These are phyloP conservation scores for Leptocoma aspasia DNA, from an alignment of 2,113 vertebrate genomes.

Conservation along the genomic window DNA sequence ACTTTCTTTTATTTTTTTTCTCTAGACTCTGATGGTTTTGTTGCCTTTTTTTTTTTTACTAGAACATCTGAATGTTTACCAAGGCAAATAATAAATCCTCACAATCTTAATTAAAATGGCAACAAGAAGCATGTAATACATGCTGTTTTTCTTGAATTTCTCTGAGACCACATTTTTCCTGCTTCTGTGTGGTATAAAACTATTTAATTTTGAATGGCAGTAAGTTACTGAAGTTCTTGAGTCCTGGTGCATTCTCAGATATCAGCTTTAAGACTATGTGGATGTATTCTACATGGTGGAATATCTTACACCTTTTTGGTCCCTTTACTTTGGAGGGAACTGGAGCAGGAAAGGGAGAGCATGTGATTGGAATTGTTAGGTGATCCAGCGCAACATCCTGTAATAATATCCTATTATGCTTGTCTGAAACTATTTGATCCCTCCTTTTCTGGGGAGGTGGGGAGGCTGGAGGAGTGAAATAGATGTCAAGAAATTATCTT, in stretches of 20 bases:
- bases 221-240: background rate
- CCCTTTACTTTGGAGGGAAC: background rate
- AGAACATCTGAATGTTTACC: background rate
- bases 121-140: background rate
- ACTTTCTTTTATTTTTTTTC: background rate
- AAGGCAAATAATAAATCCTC: background rate
- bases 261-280: background rate
- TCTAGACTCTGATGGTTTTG: background rate
- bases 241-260: background rate
- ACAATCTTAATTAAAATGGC: background rate
- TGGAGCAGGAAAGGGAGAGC: background rate
- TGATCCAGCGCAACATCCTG: background rate
- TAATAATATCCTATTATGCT: background rate
- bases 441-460: accelerated
- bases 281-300: background rate
- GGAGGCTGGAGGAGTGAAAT: background rate
- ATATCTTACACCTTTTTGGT: background rate
- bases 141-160: background rate
- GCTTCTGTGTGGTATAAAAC: background rate
- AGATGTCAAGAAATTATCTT: background rate
- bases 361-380: background rate
- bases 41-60: background rate
- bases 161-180: background rate
- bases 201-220: background rate
- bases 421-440: background rate